Percentiles rank a stretch among this genome's conserved stretches.
Evolutionary conservation across 2,888 invertebrate species (phyloP).

Genomic region (Himalopsyche kuldschensis): DNA sequence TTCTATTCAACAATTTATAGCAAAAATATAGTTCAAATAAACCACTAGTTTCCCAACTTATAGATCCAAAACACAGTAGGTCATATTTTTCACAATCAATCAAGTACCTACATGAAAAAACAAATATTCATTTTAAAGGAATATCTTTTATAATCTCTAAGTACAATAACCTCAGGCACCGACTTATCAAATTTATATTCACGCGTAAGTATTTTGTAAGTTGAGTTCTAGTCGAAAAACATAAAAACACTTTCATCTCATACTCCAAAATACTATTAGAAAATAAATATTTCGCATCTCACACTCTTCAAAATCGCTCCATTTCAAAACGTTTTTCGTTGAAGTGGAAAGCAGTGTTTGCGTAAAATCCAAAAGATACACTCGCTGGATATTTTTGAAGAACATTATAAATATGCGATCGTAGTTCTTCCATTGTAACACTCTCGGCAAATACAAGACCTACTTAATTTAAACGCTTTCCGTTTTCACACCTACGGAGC

Average conservation of each 20-base stretch:
- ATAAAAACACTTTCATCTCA: background rate
- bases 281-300: background rate
- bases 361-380: background rate
- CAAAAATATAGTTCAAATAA: no score
- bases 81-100: no score
- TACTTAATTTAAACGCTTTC: conserved; percentile 5
- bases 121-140: no score
- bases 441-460: background rate
- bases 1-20: no score
- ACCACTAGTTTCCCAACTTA: no score
- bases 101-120: no score
- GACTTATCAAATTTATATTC: no score
- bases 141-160: no score
- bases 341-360: background rate
- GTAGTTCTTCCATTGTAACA: background rate
- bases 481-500: conserved; percentile 4
- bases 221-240: background rate
- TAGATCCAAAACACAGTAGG: no score
- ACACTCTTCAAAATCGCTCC: background rate
- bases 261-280: background rate
- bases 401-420: conserved; percentile 3
- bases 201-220: background rate
- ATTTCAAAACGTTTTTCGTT: background rate
- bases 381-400: background rate
- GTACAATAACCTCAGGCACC: background rate